These are phyloP conservation scores for Paedocypris micromegethes DNA, from an alignment of 2,797 vertebrate species.

Conservation along the genomic window DNA sequence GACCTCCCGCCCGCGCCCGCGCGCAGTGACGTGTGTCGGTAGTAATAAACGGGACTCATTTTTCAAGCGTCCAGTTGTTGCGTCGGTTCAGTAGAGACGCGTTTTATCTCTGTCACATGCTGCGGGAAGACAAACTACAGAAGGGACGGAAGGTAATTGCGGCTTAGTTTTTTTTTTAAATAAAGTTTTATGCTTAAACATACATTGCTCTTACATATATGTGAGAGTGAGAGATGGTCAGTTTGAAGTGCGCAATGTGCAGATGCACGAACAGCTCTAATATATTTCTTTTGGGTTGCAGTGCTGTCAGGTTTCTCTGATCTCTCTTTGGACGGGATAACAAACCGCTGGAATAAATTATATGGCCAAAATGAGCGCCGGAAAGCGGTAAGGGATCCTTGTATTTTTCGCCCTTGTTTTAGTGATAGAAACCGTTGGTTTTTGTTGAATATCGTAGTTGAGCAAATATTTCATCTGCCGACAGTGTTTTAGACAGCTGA, in stretches of 20 bases:
- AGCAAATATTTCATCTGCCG: no score
- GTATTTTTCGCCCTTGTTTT: neutral
- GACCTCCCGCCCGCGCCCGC: constrained; percentile 64
- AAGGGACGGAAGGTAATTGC: constrained; percentile 28
- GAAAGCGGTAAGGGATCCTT: constrained; percentile 11
- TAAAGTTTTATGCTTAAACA: no score
- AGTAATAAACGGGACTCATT: constrained; percentile 57
- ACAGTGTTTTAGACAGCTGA: no score
- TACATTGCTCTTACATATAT: no score
- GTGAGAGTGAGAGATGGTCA: no score
- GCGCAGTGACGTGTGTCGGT: constrained; percentile 66
- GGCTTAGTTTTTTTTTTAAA: neutral
- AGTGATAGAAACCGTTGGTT: no score
- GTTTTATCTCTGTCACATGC: constrained; percentile 37
- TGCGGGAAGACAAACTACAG: constrained; percentile 30
- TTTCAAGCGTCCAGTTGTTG: constrained; percentile 25
- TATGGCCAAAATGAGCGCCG: constrained; percentile 20
- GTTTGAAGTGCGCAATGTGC: no score
- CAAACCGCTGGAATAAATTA: constrained; percentile 16
- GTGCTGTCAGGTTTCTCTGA: neutral
- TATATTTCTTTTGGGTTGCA: neutral
- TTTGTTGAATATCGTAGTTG: no score
- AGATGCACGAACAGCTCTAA: no score
- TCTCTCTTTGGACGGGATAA: constrained; percentile 4
- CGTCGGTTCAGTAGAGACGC: constrained; percentile 12